A percentile compares a stretch with the other conserved stretches of the same genome.
Evolutionary conservation across 2,888 invertebrate species (phyloP).

Genomic region (Melipona bicolor): DNA sequence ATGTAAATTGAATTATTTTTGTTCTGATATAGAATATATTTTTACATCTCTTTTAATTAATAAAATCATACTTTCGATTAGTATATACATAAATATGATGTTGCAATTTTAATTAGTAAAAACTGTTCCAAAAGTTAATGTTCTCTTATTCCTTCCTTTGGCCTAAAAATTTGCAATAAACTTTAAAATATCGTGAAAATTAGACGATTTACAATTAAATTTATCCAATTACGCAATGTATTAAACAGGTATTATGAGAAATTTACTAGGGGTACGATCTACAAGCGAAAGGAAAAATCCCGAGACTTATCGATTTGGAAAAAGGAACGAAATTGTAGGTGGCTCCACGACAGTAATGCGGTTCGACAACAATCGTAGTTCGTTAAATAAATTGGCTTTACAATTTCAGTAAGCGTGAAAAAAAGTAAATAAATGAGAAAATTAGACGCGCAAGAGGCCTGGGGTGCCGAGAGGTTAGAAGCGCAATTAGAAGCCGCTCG

Average conservation of each 20-base stretch:
- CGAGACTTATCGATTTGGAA: constrained; percentile 58
- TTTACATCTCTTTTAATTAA: neutral
- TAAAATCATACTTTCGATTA: neutral
- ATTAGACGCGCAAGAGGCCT: constrained; percentile 78
- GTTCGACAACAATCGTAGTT: constrained; percentile 61
- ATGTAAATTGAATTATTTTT: neutral
- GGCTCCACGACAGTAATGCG: constrained; percentile 61
- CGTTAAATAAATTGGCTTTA: constrained; percentile 52
- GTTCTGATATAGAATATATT: neutral
- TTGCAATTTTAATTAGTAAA: neutral
- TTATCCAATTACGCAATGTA: neutral
- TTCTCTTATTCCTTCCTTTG: neutral
- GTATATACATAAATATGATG: too few species aligned
- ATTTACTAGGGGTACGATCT: constrained; percentile 35
- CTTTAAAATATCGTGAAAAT: neutral
- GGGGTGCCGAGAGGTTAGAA: constrained; percentile 81
- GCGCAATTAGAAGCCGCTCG: constrained; percentile 82
- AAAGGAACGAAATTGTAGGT: constrained; percentile 52
- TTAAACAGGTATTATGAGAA: constrained; percentile 5
- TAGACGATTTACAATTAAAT: neutral
- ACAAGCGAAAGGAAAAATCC: constrained; percentile 37
- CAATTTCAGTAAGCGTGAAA: constrained; percentile 26
- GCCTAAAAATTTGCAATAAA: neutral
- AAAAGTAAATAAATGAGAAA: constrained; percentile 75
- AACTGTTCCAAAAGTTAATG: neutral